A percentile compares a stretch with the other conserved stretches of the same genome.
Evolutionary conservation across 2,113 vertebrate genomes (phyloP).

Genomic region (Sander vitreus): DNA sequence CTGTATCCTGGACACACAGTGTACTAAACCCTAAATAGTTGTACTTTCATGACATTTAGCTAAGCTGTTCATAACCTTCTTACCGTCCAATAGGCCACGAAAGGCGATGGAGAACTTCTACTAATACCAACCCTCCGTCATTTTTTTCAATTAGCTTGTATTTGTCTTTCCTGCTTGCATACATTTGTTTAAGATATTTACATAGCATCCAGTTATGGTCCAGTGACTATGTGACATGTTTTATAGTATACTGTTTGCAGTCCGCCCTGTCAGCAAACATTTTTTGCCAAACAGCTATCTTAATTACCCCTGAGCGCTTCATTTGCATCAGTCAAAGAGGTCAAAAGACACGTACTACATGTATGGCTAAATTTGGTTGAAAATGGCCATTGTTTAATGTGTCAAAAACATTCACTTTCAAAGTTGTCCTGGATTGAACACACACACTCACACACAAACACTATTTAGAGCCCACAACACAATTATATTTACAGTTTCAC

Average conservation of each 20-base stretch:
- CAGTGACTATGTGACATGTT: background rate
- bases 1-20: slow-evolving; percentile 40
- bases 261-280: background rate
- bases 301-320: background rate
- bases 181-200: slow-evolving; percentile 29
- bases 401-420: background rate
- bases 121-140: background rate
- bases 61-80: background rate
- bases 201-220: background rate
- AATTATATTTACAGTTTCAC: background rate
- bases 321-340: background rate
- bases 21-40: slow-evolving; percentile 22
- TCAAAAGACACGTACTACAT: background rate
- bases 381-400: too few relatives aligned
- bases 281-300: background rate
- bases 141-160: slow-evolving; percentile 13
- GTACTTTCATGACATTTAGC: slow-evolving; percentile 12
- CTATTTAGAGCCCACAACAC: background rate
- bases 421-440: background rate
- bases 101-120: background rate
- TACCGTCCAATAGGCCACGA: background rate
- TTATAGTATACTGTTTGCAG: background rate
- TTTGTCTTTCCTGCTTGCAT: slow-evolving; percentile 10
- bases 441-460: background rate
- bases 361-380: background rate